Conservation (phyloP, 2,888 invertebrate genomes). For the Tetragnatha montana region DNA sequence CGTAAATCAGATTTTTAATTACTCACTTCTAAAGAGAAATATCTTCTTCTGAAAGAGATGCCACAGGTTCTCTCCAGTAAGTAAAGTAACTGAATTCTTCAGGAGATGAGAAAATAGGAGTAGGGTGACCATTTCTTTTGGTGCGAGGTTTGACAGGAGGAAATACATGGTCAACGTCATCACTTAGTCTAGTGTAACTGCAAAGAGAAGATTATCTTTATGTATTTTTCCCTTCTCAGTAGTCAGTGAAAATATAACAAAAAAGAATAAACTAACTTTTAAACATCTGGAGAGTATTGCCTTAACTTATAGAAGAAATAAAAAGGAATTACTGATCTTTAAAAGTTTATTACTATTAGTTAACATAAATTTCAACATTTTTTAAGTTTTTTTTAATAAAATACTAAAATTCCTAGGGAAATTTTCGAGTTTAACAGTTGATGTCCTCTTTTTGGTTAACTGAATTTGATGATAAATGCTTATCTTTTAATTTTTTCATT, state of each 20-base stretch:
- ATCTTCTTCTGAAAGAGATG: conserved; percentile 49
- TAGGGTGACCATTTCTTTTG: conserved; percentile 76
- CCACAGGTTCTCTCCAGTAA: conserved; percentile 93
- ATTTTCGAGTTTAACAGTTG: not conserved
- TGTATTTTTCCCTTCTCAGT: too few relatives aligned
- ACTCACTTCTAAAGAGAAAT: not conserved
- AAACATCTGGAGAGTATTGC: too few relatives aligned
- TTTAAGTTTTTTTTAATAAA: not conserved
- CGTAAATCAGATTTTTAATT: not conserved
- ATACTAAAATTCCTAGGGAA: not conserved
- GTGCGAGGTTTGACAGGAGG: conserved; percentile 79
- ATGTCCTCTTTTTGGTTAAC: not conserved
- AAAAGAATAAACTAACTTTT: too few relatives aligned
- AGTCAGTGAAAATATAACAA: too few relatives aligned
- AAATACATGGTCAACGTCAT: conserved; percentile 96
- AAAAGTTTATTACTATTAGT: too few relatives aligned
- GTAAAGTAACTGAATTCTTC: conserved; percentile 87
- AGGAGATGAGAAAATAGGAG: conserved; percentile 77
- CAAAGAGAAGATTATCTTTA: conserved; percentile 72
- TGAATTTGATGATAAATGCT: not conserved
- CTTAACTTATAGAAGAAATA: too few relatives aligned
- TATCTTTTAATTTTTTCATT: too few relatives aligned
- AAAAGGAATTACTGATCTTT: too few relatives aligned
- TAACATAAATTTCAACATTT: too few relatives aligned
- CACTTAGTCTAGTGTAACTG: conserved; percentile 96